These are phyloP conservation scores for Xenops minutus DNA, from an alignment of 2,797 vertebrate genomes.

Conservation along the genomic window DNA sequence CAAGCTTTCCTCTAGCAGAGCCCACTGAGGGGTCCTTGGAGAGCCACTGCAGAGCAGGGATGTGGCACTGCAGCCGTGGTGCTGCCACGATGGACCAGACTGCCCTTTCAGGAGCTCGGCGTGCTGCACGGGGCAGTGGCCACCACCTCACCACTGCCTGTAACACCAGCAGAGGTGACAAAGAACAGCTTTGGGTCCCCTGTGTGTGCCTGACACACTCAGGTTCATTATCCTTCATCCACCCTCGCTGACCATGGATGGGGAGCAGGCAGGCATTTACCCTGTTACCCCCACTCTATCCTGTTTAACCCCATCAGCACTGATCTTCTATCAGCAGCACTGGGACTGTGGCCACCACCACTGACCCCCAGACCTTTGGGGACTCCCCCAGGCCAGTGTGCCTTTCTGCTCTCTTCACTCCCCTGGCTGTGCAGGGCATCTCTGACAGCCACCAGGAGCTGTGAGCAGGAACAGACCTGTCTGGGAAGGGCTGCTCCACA, in stretches of 20 bases:
- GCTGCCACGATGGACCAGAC: rapidly evolving
- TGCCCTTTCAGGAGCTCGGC: neutral
- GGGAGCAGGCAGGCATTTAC: neutral
- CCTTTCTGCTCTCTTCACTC: neutral
- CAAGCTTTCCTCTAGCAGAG: neutral
- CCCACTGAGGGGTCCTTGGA: neutral
- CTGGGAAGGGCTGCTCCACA: neutral
- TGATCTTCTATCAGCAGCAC: neutral
- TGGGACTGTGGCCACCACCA: neutral
- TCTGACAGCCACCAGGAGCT: neutral
- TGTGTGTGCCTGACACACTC: neutral
- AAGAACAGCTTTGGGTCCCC: neutral
- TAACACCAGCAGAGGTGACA: neutral
- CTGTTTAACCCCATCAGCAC: neutral
- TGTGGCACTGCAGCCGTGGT: rapidly evolving
- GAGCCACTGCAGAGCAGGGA: neutral
- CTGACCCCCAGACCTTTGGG: neutral
- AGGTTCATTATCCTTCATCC: neutral
- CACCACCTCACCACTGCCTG: neutral
- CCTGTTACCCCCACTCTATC: neutral
- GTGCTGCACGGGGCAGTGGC: neutral
- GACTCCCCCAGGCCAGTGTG: neutral
- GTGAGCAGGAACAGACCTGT: constrained; percentile 21
- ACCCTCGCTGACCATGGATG: rapidly evolving
- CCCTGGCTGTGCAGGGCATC: neutral